Evolutionary conservation across 35 echinoderm and acorn worm species (phyloP).

Genomic region (Strongylocentrotus purpuratus): DNA sequence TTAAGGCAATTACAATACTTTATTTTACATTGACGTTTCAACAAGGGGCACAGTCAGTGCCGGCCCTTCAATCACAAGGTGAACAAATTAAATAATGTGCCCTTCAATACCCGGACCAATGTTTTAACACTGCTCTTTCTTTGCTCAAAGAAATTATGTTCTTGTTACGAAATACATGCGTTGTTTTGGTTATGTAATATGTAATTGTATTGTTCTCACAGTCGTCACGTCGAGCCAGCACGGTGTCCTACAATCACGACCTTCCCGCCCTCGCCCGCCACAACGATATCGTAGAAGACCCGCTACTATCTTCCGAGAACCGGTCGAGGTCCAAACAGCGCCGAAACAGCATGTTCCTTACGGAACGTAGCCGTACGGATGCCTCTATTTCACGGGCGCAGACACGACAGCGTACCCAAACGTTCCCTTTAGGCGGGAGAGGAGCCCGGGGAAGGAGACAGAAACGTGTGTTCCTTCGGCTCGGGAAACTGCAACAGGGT

Average conservation of each 20-base stretch:
- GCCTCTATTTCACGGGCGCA: not conserved
- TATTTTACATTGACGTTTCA: too few relatives aligned
- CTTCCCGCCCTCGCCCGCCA: not conserved
- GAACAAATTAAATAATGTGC: too few relatives aligned
- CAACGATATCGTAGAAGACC: not conserved
- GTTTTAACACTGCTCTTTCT: too few relatives aligned
- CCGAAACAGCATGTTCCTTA: not conserved
- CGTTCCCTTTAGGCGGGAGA: not conserved
- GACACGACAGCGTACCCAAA: not conserved
- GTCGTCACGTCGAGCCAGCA: not conserved
- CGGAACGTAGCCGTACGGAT: conserved; percentile 5
- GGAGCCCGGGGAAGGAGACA: not conserved
- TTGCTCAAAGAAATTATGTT: too few relatives aligned
- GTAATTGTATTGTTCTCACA: too few relatives aligned
- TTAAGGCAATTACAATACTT: too few relatives aligned
- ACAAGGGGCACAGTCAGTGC: too few relatives aligned
- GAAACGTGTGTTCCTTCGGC: conserved; percentile 31
- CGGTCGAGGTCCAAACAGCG: not conserved
- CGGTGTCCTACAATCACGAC: not conserved
- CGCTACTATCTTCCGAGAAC: not conserved
- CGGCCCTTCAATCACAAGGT: too few relatives aligned
- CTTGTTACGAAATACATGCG: too few relatives aligned
- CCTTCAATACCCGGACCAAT: too few relatives aligned
- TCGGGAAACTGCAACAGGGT: conserved; percentile 30
- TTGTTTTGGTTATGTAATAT: too few relatives aligned